Evolutionary conservation across 1,140 invertebrate genomes (phyloP).

Genomic region (Colletes gigas): DNA sequence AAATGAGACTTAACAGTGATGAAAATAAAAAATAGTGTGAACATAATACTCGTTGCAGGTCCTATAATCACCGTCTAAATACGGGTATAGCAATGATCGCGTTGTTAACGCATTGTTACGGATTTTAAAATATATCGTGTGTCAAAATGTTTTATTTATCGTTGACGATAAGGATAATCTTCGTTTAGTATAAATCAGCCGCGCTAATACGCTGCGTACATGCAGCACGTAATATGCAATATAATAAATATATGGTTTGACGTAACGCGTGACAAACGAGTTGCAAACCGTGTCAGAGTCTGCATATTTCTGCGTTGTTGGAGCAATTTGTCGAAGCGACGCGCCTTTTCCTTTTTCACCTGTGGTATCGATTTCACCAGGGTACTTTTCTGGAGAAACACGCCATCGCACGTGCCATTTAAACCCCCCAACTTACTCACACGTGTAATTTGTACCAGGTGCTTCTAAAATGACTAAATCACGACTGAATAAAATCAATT

Average conservation of each 20-base stretch:
- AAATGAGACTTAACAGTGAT: no score
- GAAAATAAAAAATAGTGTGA: background rate
- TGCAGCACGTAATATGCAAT: constrained; percentile 14
- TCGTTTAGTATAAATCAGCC: constrained; percentile 21
- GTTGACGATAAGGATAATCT: constrained; percentile 9
- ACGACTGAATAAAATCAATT: background rate
- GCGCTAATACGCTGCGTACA: constrained; percentile 5
- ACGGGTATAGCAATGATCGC: background rate
- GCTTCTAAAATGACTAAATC: background rate
- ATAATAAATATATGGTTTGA: constrained; percentile 1
- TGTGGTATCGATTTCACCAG: constrained; percentile 3
- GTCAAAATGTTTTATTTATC: constrained; percentile 18
- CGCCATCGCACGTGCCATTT: constrained; percentile 2
- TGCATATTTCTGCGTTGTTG: background rate
- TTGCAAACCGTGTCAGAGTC: background rate
- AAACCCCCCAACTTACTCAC: background rate
- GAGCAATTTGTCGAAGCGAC: background rate
- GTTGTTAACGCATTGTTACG: background rate
- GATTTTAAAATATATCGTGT: background rate
- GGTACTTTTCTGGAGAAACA: background rate
- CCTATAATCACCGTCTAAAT: background rate
- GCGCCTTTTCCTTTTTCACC: background rate
- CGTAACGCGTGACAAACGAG: constrained; percentile 6
- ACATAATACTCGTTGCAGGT: background rate
- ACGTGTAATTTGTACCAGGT: background rate